phyloP scores from a whole-genome alignment of 2,888 invertebrate species.

The Hydrotaea diabolus region DNA sequence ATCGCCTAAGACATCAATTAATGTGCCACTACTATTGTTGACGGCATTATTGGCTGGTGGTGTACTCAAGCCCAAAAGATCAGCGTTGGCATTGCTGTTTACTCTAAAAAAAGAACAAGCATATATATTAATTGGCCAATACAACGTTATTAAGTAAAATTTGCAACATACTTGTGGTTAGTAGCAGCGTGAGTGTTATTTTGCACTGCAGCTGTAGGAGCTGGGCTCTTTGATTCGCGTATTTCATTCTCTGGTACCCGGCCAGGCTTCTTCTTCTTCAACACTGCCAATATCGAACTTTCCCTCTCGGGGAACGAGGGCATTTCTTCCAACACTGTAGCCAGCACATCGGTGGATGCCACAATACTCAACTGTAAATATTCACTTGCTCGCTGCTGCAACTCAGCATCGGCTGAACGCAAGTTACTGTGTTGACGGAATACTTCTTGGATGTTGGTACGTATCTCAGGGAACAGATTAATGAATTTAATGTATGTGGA shows the following conservation, averaged over 20 bases:
- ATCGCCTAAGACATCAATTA: slow-evolving; percentile 96
- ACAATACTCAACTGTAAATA: slow-evolving; percentile 97
- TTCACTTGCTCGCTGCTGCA: slow-evolving; percentile 99
- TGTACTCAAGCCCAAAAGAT: slow-evolving; percentile 93
- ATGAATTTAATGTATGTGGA: slow-evolving; percentile 99
- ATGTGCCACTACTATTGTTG: slow-evolving; percentile 85
- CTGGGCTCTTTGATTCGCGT: slow-evolving; percentile 91
- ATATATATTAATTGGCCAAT: neutral
- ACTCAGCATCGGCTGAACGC: slow-evolving; percentile 97
- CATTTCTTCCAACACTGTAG: slow-evolving; percentile 99
- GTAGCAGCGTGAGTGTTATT: slow-evolving; percentile 80
- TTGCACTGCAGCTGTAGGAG: slow-evolving; percentile 76
- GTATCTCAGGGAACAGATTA: slow-evolving; percentile 99
- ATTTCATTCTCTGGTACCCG: slow-evolving; percentile 94
- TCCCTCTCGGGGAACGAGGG: slow-evolving; percentile 99
- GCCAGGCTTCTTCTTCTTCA: slow-evolving; percentile 99
- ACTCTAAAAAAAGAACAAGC: slow-evolving; percentile 70
- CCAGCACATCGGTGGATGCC: slow-evolving; percentile 97
- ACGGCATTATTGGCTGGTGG: slow-evolving; percentile 87
- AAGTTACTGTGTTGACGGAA: slow-evolving; percentile 97
- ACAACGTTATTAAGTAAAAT: neutral
- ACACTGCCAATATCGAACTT: slow-evolving; percentile 97
- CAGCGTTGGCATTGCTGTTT: slow-evolving; percentile 85
- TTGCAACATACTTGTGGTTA: slow-evolving; percentile 79
- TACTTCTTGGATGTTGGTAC: slow-evolving; percentile 96